A percentile compares a stretch with the other conserved stretches of the same genome.
These are phyloP conservation scores for Crossocerus cetratus DNA, from an alignment of 2,888 invertebrate genomes.

Conservation along the genomic window DNA sequence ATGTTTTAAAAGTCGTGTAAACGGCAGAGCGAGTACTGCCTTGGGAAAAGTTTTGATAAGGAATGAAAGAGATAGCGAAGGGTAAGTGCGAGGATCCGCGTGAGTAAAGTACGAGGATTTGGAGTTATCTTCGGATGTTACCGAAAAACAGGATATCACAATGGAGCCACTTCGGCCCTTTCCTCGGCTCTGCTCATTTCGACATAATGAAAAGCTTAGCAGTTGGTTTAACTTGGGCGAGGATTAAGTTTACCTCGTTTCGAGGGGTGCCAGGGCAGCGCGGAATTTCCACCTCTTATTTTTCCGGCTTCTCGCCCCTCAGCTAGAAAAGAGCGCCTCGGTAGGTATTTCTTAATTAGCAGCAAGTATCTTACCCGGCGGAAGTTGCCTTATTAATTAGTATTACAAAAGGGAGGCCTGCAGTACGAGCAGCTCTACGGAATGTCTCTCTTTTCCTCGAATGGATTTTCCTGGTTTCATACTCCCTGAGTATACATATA, in stretches of 20 bases:
- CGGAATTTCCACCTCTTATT: slow-evolving; percentile 66
- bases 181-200: slow-evolving; percentile 40
- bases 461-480: slow-evolving; percentile 6
- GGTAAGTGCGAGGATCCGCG: slow-evolving; percentile 6
- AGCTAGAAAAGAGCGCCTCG: slow-evolving; percentile 51
- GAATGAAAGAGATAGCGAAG: background rate
- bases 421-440: background rate
- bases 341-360: slow-evolving; percentile 67
- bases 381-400: slow-evolving; percentile 63
- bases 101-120: slow-evolving; percentile 5
- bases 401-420: slow-evolving; percentile 49
- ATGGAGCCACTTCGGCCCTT: slow-evolving; percentile 26
- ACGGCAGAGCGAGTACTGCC: background rate
- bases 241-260: slow-evolving; percentile 67
- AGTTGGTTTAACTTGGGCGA: slow-evolving; percentile 64
- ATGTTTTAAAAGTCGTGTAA: too few relatives aligned
- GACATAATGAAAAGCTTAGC: slow-evolving; percentile 66
- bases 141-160: slow-evolving; percentile 11
- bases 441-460: slow-evolving; percentile 2
- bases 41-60: background rate
- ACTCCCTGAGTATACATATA: background rate
- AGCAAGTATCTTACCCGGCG: slow-evolving; percentile 58
- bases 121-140: slow-evolving; percentile 30
- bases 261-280: slow-evolving; percentile 58
- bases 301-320: slow-evolving; percentile 59